Evolutionary conservation across 2,797 vertebrate species (phyloP), one percentile per base, ranked within the genome.

Genomic region (Synaphobranchus kaupii): DNA sequence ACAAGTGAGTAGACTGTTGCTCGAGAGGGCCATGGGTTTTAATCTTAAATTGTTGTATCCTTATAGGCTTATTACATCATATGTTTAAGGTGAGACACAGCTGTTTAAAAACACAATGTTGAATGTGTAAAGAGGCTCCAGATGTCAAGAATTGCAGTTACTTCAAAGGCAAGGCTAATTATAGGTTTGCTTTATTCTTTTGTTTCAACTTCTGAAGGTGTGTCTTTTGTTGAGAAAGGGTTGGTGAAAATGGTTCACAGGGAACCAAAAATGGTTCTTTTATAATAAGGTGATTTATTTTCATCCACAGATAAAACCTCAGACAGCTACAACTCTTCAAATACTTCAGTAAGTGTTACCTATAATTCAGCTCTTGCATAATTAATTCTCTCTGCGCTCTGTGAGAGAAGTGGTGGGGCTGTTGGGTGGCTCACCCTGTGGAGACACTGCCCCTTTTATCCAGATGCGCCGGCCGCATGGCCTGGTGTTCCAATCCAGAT

Each of bases 271-370:
- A n/a, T n/a, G n/a, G 85, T 20, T 87, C 17, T 6, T 31, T 84
- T 39, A 28, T 39, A 60, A 84, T 4, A 39, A 7, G 8, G 71
- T 13, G 15, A 48, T 66, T 5, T 31, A 12, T 90, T 58, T 89
- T 86, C 39, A 47, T 86, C 93, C 94, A 56, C 93, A 99, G 98
- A 99, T 96, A 99, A 98, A 93, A 96, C 93, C 28, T 87, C 94
- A 1, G 98, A 99, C 48, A 97, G 96, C 86, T 99, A 96, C 93
- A 98, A 90, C 91, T 97, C 98, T 76, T 96, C 97, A 81, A 97
- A 95, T 86, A 95, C 94, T 0, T 89, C 96, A 95, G 98, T 99
- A 96, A 98, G 97, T 93, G 12, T 86, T 82, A 48, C 73, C 83
- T 44, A 52, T 68, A 68, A 66, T 34, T 68, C 15, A 31, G 50